Conservation (phyloP, 2,113 vertebrate genomes). For the Acanthisitta chloris region DNA sequence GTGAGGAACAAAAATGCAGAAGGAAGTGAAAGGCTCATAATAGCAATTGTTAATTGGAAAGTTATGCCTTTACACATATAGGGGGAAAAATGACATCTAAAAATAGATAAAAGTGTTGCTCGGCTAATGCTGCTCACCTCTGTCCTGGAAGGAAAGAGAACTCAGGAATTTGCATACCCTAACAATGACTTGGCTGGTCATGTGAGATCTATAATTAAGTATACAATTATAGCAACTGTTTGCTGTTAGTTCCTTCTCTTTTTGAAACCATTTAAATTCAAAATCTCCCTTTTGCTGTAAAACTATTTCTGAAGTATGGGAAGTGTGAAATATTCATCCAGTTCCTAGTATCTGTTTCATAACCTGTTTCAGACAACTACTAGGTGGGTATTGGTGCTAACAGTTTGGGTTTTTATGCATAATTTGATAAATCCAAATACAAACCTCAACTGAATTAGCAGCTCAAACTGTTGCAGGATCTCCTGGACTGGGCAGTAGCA, state of each 20-base stretch:
- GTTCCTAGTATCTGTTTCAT: background rate
- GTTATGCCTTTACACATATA: background rate
- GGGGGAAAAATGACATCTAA: background rate
- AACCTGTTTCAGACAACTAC: background rate
- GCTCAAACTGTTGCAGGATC: background rate
- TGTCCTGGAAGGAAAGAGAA: slow-evolving; percentile 16
- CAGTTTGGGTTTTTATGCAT: background rate
- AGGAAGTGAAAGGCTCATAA: background rate
- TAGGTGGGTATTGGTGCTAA: background rate
- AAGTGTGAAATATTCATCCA: background rate
- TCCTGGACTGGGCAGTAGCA: background rate
- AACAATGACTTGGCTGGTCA: slow-evolving; percentile 20
- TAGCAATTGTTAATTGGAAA: background rate
- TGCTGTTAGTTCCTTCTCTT: background rate
- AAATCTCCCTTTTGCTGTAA: background rate
- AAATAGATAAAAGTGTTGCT: background rate
- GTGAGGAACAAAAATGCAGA: background rate
- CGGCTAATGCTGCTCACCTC: background rate
- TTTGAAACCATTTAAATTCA: background rate
- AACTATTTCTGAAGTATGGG: background rate
- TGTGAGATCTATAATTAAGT: background rate
- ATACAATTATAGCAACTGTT: background rate
- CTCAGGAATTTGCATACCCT: background rate
- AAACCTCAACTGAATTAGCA: background rate
- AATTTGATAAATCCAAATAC: background rate